Conservation (phyloP, 1,140 invertebrate species). For the Meloidogyne chitwoodi region DNA sequence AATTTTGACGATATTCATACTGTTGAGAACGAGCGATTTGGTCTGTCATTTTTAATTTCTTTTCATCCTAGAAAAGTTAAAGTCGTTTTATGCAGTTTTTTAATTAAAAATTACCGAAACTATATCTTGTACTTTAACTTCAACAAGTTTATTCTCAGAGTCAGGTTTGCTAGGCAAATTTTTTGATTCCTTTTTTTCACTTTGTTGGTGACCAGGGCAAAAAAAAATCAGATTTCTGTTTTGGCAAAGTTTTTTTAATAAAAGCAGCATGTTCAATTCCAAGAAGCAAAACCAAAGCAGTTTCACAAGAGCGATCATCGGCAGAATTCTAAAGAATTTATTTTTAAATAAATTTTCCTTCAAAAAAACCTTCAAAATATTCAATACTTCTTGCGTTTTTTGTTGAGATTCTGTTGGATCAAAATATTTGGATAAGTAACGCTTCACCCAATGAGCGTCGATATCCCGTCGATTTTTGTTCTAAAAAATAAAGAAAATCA, state of each 20-base stretch:
- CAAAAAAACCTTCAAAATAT: conserved; percentile 71
- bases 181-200: conserved; percentile 79
- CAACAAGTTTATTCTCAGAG: conserved; percentile 71
- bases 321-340: conserved; percentile 67
- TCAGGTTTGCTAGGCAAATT: conserved; percentile 79
- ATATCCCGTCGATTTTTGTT: conserved; percentile 77
- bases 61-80: too few relatives aligned
- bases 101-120: conserved; percentile 51
- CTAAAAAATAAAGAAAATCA: neutral
- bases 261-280: conserved; percentile 97
- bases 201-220: conserved; percentile 88
- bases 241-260: conserved; percentile 86
- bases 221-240: conserved; percentile 90
- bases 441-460: conserved; percentile 97
- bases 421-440: conserved; percentile 79
- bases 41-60: conserved; percentile 85
- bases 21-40: conserved; percentile 92
- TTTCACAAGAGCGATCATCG: conserved; percentile 93
- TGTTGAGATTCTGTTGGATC: conserved; percentile 88
- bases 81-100: too few relatives aligned
- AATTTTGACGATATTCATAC: conserved; percentile 99
- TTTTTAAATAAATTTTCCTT: neutral
- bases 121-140: conserved; percentile 76
- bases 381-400: conserved; percentile 85
- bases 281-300: conserved; percentile 84